Evolutionary conservation across 1,140 invertebrate genomes (phyloP).

Genomic region (Diorhabda elongata): DNA sequence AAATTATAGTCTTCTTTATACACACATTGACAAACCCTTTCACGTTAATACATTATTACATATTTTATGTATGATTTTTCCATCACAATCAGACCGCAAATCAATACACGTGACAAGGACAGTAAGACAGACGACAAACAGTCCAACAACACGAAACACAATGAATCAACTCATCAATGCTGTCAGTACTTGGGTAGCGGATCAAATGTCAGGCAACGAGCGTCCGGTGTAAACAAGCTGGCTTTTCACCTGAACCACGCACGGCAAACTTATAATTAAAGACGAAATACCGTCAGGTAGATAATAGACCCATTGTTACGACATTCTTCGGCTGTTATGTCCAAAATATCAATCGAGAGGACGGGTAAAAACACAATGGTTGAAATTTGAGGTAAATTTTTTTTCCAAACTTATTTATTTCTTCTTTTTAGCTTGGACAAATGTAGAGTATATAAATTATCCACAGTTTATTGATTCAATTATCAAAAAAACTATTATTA

Average conservation of each 20-base stretch:
- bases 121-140: slow-evolving; percentile 1
- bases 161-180: slow-evolving; percentile 28
- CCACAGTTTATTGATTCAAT: too few species aligned
- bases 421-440: neutral
- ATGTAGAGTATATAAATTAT: too few species aligned
- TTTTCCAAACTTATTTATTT: neutral
- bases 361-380: slow-evolving; percentile 18
- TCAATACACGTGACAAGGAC: neutral
- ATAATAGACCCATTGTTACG: slow-evolving; percentile 44
- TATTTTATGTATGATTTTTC: slow-evolving; percentile 1
- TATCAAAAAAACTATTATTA: too few species aligned
- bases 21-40: too few species aligned
- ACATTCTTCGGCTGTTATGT: slow-evolving; percentile 36
- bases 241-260: slow-evolving; percentile 10
- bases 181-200: slow-evolving; percentile 19
- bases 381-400: neutral
- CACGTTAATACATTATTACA: neutral
- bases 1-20: too few species aligned
- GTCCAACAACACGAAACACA: slow-evolving; percentile 7
- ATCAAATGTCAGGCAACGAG: slow-evolving; percentile 7
- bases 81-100: neutral
- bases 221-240: slow-evolving; percentile 14
- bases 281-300: slow-evolving; percentile 37
- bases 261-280: slow-evolving; percentile 32
- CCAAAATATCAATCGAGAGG: slow-evolving; percentile 33